phyloP scores from a whole-genome alignment of 2,888 invertebrate genomes.

The Amiota minor region DNA sequence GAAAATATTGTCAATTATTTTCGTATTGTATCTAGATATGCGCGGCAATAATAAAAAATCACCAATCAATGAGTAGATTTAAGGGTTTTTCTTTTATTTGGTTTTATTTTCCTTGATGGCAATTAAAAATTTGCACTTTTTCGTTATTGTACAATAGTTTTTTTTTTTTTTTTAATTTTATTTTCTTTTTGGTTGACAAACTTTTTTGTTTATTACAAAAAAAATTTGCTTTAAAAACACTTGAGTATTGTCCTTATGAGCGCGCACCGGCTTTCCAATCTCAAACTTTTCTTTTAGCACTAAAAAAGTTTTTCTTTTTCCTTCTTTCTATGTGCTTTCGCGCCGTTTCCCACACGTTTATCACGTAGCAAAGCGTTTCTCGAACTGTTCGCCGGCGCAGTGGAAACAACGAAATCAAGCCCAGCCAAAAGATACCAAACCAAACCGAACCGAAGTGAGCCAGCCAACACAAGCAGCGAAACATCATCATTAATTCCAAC shows the following conservation, averaged over 20 bases:
- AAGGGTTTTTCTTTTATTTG: no score
- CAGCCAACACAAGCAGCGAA: not conserved
- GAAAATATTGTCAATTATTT: no score
- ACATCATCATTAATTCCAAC: no score
- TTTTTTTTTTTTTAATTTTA: conserved; percentile 10
- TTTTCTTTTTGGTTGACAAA: not conserved
- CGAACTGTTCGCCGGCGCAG: conserved; percentile 62
- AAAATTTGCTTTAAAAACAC: not conserved
- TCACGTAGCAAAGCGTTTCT: conserved; percentile 62
- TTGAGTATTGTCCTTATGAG: conserved; percentile 12
- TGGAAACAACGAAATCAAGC: conserved; percentile 32
- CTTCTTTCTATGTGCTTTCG: not conserved
- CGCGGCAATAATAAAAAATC: no score
- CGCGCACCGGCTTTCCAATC: conserved; percentile 6
- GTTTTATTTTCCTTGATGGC: not conserved
- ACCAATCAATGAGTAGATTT: no score
- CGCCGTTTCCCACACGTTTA: conserved; percentile 47
- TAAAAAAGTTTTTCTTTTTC: not conserved
- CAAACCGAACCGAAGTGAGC: conserved; percentile 9
- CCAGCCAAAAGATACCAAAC: conserved; percentile 13
- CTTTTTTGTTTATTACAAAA: not conserved
- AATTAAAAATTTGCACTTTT: not conserved
- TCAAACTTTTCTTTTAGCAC: conserved; percentile 12
- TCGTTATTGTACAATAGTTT: not conserved
- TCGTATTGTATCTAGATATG: no score